phyloP scores from a whole-genome alignment of 2,888 invertebrate species.

The Troilus luridus region DNA sequence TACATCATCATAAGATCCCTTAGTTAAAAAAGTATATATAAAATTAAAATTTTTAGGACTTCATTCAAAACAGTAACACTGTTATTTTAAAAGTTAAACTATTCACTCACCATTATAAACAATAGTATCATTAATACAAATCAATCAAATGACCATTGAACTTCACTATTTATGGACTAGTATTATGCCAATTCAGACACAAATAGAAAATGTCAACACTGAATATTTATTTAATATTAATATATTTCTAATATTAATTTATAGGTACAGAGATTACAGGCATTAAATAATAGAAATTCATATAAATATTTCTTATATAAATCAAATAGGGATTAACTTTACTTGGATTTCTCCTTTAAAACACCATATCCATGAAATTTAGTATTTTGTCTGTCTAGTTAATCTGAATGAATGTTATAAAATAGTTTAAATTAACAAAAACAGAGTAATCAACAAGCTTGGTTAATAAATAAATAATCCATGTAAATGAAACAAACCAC shows the following conservation, averaged over 20 bases:
- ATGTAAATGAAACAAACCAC: slow-evolving; percentile 58
- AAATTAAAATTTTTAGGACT: background rate
- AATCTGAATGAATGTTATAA: background rate
- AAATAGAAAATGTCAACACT: background rate
- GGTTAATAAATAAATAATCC: slow-evolving; percentile 8
- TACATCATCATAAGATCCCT: background rate
- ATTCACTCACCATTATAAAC: background rate
- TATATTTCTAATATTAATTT: too few species aligned
- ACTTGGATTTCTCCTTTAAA: background rate
- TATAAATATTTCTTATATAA: background rate
- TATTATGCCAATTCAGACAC: background rate
- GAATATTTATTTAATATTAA: background rate
- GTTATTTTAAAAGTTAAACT: background rate
- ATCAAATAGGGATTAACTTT: background rate
- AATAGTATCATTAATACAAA: background rate
- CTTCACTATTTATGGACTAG: background rate
- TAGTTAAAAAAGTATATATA: background rate
- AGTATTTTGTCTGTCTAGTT: background rate
- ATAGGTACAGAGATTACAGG: background rate
- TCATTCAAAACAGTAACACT: background rate
- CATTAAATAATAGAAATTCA: background rate
- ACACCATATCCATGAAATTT: background rate
- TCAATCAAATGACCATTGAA: background rate
- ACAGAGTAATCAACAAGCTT: background rate
- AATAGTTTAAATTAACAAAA: background rate